A percentile compares a stretch with the other conserved stretches of the same genome.
Evolutionary conservation across 2,888 invertebrate species (phyloP).

Genomic region (Nineta flava): DNA sequence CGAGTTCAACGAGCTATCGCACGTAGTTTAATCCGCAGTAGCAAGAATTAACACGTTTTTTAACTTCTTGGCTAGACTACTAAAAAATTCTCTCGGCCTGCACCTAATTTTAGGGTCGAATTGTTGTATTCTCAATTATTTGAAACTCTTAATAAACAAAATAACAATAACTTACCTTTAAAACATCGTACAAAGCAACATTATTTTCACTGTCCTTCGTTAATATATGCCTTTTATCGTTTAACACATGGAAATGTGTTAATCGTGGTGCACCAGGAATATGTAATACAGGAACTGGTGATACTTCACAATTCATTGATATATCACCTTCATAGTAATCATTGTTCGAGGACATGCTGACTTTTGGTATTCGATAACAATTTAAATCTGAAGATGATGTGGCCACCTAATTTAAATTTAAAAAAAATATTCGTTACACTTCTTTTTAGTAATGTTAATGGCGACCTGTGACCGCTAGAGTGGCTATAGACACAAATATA

Average conservation of each 20-base stretch:
- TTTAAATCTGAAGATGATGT: slow-evolving; percentile 45
- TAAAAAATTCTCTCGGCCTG: too few species aligned
- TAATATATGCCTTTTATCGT: slow-evolving; percentile 89
- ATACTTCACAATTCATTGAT: slow-evolving; percentile 19
- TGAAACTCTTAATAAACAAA: too few species aligned
- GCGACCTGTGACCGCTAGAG: too few species aligned
- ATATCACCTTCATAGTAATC: slow-evolving; percentile 21
- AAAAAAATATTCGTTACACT: too few species aligned
- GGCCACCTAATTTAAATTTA: slow-evolving; percentile 30
- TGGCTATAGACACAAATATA: too few species aligned
- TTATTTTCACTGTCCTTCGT: slow-evolving; percentile 88
- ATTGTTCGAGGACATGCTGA: slow-evolving; percentile 23
- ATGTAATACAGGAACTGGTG: slow-evolving; percentile 27
- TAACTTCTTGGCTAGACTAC: too few species aligned
- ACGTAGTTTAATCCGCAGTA: too few species aligned
- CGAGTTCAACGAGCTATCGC: too few species aligned
- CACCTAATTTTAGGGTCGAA: too few species aligned
- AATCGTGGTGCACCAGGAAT: slow-evolving; percentile 88
- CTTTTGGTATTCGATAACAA: slow-evolving; percentile 28
- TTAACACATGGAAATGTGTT: slow-evolving; percentile 78
- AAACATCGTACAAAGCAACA: slow-evolving; percentile 85
- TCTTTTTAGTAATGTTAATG: too few species aligned
- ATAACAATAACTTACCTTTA: slow-evolving; percentile 62
- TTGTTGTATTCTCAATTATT: too few species aligned
- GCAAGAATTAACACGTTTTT: too few species aligned